phyloP scores from a whole-genome alignment of 2,797 vertebrate species.

The Pristis pectinata region DNA sequence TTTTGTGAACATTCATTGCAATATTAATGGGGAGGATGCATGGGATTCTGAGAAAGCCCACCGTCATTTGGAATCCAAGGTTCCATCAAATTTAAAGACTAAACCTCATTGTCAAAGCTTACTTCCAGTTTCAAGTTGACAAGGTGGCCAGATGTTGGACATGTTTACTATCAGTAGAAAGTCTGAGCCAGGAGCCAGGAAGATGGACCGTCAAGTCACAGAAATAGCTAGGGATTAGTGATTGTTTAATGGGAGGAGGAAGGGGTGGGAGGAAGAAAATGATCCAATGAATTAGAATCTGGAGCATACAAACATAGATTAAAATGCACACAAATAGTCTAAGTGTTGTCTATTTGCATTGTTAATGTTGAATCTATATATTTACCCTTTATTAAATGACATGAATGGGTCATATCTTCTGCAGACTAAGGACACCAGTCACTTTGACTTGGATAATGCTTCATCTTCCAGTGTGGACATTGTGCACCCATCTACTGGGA shows the following conservation, averaged over 20 bases:
- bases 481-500: no score
- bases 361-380: not conserved
- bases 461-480: no score
- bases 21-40: not conserved
- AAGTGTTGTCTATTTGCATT: not conserved
- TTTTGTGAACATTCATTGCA: not conserved
- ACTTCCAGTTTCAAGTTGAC: not conserved
- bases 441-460: no score
- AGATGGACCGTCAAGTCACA: not conserved
- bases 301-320: not conserved
- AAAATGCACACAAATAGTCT: not conserved
- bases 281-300: not conserved
- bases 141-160: not conserved
- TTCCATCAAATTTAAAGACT: not conserved
- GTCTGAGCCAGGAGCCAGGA: not conserved
- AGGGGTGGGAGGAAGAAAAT: not conserved
- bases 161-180: not conserved
- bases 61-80: not conserved
- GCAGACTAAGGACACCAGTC: no score
- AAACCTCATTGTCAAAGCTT: not conserved
- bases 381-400: not conserved
- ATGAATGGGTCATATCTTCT: no score
- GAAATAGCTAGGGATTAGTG: not conserved
- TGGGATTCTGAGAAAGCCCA: not conserved
- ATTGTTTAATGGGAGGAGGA: not conserved